Evolutionary conservation across 2,888 invertebrate species (phyloP), one percentile per base, ranked within the genome.

Genomic region (Arenicola marina): DNA sequence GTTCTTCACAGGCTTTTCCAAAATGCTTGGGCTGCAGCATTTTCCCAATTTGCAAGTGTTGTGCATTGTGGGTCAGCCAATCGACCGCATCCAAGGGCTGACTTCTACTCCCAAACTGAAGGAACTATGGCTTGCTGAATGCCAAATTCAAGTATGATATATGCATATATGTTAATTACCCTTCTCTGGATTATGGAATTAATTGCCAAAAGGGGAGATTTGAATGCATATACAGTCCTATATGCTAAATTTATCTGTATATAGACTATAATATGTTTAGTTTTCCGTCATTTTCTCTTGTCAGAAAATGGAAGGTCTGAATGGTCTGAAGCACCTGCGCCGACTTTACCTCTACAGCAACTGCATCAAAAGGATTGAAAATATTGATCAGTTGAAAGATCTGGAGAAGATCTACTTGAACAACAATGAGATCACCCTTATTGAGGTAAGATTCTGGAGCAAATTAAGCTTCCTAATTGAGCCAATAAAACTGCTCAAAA

Each of bases 1-100:
- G 74, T 83, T 83, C 67, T 83, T 83, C 70, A 78, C 80, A 32
- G 82, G 82, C 1, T 79, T 75, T 67, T 78, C 81, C 2, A 70
- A 74, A 48, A 75, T 83, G 32, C 66, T 75, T 29, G 78, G 79
- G 29, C 69, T 83, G 59, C 67, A 76, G 34, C 65, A 74, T 56
- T 83, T 83, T 68, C 81, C 81, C 11, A 78, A 80, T 62, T 70
- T 83, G 38, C 73, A 72, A 74, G 51, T 54, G 2, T 54, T 71
- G 15, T 66, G 62, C 44, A 56, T 73, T 33, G 63, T 74, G 3
- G 72, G 68, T 24, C 73, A 74, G 61, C 46, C 56, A 18, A 56
- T 71, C 21, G 46, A 55, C n/a, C 56, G 45, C 18, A 71, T 76
- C 28, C 68, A 66, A 44, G 63, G 66, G 48, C 51, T 76, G 33